Evolutionary conservation across 2,888 invertebrate species (phyloP), one percentile per base, ranked within the genome.

Genomic region (Cremastinae sp.): DNA sequence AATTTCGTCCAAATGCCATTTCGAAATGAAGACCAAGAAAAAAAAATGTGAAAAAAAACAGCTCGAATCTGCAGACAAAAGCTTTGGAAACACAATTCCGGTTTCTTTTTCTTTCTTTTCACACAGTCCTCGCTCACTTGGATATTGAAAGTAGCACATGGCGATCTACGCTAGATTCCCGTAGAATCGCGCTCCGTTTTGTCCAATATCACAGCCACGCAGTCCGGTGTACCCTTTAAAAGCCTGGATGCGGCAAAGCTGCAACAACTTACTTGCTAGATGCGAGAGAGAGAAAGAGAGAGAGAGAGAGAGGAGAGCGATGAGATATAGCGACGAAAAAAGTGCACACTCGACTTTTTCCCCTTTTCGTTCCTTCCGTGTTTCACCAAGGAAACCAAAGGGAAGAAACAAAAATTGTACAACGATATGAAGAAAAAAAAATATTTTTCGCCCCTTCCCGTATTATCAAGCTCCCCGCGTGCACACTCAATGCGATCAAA

Each of bases 201-300:
- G 78, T 81, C 78, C 82, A 76, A 54, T 64, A 70, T 77, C 72
- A 71, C 78, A 79, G 75, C 80, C 80, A 75, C 28, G 28, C 77
- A 80, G 76, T 82, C 82, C 80, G 78, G 74, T 80, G 81, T 78
- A 79, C 77, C 77, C 75, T 75, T 80, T 70, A 78, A 76, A 82
- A 81, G 81, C 82, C 81, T 82, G 82, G 82, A 80, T 79, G 82
- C 81, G 81, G 81, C 81, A 81, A 82, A 82, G 82, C 82, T 82
- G 82, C 81, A 82, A 80, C 80, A 81, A 82, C 81, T 82, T 81
- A 82, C 78, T 80, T 76, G 78, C 80, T 80, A 81, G 75, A 79
- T 74, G 78, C 78, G 69, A 66, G 65, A 79, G 75, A 59, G 54
- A 56, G 65, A 73, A 58, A 73, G 66, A 65, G 59, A 51, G 41